Evolutionary conservation across 2,888 invertebrate species (phyloP).

Genomic region (Temnothorax unifasciatus): DNA sequence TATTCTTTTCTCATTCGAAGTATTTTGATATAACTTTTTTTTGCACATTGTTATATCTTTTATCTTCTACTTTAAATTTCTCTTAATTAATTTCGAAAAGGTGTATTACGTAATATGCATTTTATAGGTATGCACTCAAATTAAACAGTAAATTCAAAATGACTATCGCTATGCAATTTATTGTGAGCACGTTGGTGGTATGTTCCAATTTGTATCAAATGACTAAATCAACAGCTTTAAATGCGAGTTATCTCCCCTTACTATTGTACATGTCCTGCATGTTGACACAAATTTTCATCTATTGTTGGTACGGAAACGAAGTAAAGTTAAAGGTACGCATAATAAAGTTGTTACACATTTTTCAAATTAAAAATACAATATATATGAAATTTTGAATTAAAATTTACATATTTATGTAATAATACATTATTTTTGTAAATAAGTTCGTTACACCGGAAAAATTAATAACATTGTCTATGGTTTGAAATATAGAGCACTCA

Average conservation of each 20-base stretch:
- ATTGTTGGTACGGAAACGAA: slow-evolving; percentile 77
- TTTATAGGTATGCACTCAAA: slow-evolving; percentile 48
- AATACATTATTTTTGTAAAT: not conserved
- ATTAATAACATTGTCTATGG: not conserved
- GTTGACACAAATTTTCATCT: slow-evolving; percentile 72
- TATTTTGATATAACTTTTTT: not conserved
- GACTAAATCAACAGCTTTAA: not conserved
- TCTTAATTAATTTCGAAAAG: not conserved
- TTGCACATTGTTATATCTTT: not conserved
- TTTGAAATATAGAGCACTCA: slow-evolving; percentile 55
- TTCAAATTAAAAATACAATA: not conserved
- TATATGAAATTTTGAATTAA: not conserved
- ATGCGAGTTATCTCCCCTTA: slow-evolving; percentile 28
- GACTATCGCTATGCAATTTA: slow-evolving; percentile 58
- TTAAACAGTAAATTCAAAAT: slow-evolving; percentile 54
- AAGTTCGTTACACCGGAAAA: not conserved
- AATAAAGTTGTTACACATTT: not conserved
- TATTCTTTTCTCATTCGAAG: not conserved
- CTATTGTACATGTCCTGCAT: slow-evolving; percentile 44
- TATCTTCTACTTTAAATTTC: not conserved
- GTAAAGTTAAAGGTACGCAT: slow-evolving; percentile 57
- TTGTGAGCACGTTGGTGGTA: slow-evolving; percentile 50
- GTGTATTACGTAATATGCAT: not conserved
- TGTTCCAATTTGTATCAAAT: slow-evolving; percentile 60
- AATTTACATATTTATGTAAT: not conserved